These are phyloP conservation scores for Gymnodraco acuticeps DNA, from an alignment of 2,797 vertebrate species.

Conservation along the genomic window DNA sequence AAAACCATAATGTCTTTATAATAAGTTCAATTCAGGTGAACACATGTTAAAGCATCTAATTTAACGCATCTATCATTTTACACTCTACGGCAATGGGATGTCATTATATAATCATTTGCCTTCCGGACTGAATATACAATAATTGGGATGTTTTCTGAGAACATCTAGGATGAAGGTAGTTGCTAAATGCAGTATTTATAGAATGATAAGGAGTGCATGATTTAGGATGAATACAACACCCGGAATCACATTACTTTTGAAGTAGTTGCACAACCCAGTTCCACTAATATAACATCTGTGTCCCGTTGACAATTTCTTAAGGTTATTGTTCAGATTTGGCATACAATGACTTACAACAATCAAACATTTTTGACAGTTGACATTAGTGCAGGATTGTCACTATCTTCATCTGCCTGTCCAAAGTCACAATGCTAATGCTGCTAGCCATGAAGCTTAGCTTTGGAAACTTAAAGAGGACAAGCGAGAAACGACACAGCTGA, in stretches of 20 bases:
- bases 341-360: not conserved
- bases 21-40: not conserved
- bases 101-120: not conserved
- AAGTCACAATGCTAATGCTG: conserved; percentile 40
- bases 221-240: not conserved
- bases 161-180: not conserved
- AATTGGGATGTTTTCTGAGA: not conserved
- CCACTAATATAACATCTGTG: too few species aligned
- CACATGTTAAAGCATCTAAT: not conserved
- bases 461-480: conserved; percentile 32
- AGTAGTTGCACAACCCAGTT: not conserved
- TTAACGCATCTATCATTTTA: not conserved
- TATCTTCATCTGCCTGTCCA: not conserved
- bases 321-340: accelerated
- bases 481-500: not conserved
- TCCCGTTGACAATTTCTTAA: not conserved
- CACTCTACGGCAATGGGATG: not conserved
- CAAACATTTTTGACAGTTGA: not conserved
- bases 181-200: not conserved
- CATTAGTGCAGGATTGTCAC: not conserved
- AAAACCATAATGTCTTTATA: not conserved
- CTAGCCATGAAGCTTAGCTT: conserved; percentile 32
- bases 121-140: not conserved
- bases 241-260: not conserved
- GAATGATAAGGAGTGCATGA: not conserved